Evolutionary conservation across 2,888 invertebrate genomes (phyloP).

Genomic region (Nematopogon swammerdamellus): DNA sequence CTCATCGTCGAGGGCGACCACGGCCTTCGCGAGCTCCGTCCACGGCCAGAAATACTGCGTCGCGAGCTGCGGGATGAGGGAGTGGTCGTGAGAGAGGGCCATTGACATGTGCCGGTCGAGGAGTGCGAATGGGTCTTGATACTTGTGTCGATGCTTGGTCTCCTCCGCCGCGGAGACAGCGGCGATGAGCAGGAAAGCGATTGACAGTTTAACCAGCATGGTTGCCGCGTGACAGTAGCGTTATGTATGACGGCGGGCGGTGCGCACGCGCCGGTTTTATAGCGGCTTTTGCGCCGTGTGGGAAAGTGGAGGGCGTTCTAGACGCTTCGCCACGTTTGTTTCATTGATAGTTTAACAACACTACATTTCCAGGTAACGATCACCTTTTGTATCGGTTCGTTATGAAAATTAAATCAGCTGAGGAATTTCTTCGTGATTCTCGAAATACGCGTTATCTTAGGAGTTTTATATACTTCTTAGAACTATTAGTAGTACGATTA

Average conservation of each 20-base stretch:
- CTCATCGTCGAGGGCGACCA: neutral
- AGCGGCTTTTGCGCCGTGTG: constrained; percentile 33
- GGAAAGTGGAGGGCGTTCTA: constrained; percentile 27
- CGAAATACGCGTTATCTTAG: no score
- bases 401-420: no score
- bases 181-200: neutral
- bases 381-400: neutral
- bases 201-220: neutral
- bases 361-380: neutral
- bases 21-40: neutral
- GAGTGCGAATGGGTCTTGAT: neutral
- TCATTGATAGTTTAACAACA: constrained; percentile 24
- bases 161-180: neutral
- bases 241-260: constrained; percentile 11
- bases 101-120: neutral
- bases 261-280: constrained; percentile 22
- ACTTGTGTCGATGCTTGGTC: neutral
- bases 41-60: neutral
- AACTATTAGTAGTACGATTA: no score
- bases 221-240: neutral
- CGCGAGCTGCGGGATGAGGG: neutral
- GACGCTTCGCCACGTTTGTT: constrained; percentile 33
- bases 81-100: neutral
- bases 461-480: no score
- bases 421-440: no score